A percentile compares a stretch with the other conserved stretches of the same genome.
phyloP scores from a whole-genome alignment of 2,113 vertebrate genomes.

The Pristiophorus japonicus region DNA sequence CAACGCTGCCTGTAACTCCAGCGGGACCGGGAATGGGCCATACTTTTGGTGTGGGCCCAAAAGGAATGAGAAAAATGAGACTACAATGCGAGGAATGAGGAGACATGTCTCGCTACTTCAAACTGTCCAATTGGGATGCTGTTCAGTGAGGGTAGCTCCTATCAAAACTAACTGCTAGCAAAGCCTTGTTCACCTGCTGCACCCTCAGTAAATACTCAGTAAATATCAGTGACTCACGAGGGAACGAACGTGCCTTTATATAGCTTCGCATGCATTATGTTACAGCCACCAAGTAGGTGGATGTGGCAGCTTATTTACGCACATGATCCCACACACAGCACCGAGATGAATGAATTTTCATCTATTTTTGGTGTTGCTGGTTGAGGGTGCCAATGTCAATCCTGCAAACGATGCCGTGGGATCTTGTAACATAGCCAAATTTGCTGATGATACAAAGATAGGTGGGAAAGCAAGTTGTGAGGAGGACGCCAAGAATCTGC shows the following conservation, averaged over 20 bases:
- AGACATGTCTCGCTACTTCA: neutral
- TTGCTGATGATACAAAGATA: too few relatives aligned
- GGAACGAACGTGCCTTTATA: too few relatives aligned
- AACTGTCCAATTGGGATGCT: neutral
- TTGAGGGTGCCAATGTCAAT: neutral
- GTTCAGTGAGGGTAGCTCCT: neutral
- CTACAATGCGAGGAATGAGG: too few relatives aligned
- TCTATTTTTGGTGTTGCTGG: too few relatives aligned
- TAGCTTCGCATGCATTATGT: neutral
- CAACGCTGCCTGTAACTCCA: neutral
- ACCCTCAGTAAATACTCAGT: neutral
- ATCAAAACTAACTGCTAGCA: neutral
- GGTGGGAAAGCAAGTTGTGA: too few relatives aligned
- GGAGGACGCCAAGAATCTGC: too few relatives aligned
- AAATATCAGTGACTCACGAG: neutral
- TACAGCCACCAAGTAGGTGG: neutral
- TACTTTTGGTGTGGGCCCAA: neutral
- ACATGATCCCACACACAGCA: too few relatives aligned
- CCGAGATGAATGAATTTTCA: too few relatives aligned
- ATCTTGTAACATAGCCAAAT: too few relatives aligned
- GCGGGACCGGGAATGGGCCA: neutral
- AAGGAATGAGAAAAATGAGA: neutral
- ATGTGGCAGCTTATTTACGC: too few relatives aligned
- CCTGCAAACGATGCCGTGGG: neutral
- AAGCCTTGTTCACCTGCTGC: neutral